Evolutionary conservation across 2,797 vertebrate species (phyloP), one percentile per base, ranked within the genome.

Genomic region (Mus caroli): DNA sequence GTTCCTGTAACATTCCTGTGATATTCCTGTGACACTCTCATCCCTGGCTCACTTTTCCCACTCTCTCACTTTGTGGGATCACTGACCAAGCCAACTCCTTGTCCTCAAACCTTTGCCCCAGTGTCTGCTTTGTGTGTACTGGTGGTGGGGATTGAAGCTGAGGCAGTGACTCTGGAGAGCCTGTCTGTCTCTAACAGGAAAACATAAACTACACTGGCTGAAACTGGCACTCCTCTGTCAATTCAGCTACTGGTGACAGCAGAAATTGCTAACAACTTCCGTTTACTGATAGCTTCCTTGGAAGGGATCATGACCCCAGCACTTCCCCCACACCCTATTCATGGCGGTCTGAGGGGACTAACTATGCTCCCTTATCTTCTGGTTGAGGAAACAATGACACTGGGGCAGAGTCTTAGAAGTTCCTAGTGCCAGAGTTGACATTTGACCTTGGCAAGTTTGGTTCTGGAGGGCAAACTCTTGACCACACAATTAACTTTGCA

Each of bases 1-100:
- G 28, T 31, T 13, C 31, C 31, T 34, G 31, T 20, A 56, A 50
- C 31, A 31, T 2, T 40, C 37, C 46, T 46, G 46, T 46, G 46
- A 46, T 46, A 12, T 31, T 13, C 31, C 31, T 34, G 31, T 20
- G 64, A 50, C 31, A 31, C 3, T 40, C 37, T 67, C 10, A 37
- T 78, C 7, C 24, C 37, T 78, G 40, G 19, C 52, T 92, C 22
- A 7, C 15, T 28, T 77, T 94, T 22, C 15, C 14, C n/a, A 37
- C 83, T 94, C 43, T 90, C 71, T 50, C 77, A 31, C 64, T 90
- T 93, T 80, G 84, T 88, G 17, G 71, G 17, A 52, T 88, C 86
- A 76, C 34, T 69, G 67, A 26, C 50, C 52, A 58, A 83, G 46
- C 34, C 31, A 71, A 79, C 37, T 77, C 24, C 24, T 43, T 40